Percentiles rank a stretch among this genome's conserved stretches.
phyloP scores from a whole-genome alignment of 2,113 vertebrate species.

The Centrocercus urophasianus region DNA sequence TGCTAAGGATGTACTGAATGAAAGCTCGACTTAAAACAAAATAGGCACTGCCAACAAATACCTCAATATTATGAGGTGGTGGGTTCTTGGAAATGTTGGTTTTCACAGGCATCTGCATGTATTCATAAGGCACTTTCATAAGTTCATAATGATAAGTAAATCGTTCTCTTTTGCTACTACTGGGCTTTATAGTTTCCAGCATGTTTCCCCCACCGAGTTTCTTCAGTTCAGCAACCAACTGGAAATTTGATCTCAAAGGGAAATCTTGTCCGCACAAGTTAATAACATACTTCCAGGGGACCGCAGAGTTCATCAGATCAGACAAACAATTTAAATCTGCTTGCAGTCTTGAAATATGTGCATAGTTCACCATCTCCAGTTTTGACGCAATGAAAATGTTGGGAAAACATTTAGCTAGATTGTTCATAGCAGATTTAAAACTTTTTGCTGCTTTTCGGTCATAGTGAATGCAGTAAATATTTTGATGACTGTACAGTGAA shows the following conservation, averaged over 20 bases:
- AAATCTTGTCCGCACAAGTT: conserved; percentile 96
- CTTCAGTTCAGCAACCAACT: conserved; percentile 86
- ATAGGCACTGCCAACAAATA: conserved; percentile 93
- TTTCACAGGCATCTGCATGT: conserved; percentile 82
- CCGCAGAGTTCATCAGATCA: conserved; percentile 84
- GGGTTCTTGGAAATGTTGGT: conserved; percentile 81
- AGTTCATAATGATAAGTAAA: conserved; percentile 87
- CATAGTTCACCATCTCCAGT: conserved; percentile 89
- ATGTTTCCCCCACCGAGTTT: conserved; percentile 87
- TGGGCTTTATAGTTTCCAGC: conserved; percentile 88
- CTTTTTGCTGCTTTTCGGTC: conserved; percentile 84
- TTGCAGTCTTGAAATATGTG: conserved; percentile 89
- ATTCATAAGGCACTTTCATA: conserved; percentile 82
- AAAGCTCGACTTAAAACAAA: conserved; percentile 89
- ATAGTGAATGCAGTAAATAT: conserved; percentile 94
- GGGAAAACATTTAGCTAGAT: conserved; percentile 85
- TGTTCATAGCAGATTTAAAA: conserved; percentile 87
- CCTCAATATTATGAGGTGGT: conserved; percentile 86
- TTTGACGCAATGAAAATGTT: conserved; percentile 91
- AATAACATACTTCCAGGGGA: conserved; percentile 91
- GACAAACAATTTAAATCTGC: conserved; percentile 93
- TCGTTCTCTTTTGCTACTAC: conserved; percentile 84
- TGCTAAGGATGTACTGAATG: conserved; percentile 77
- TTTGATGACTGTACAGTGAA: conserved; percentile 85
- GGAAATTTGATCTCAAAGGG: conserved; percentile 88